Percentiles rank a stretch among this genome's conserved stretches.
These are phyloP conservation scores for Tachypleus tridentatus DNA, from an alignment of 1,140 invertebrate genomes.

Conservation along the genomic window DNA sequence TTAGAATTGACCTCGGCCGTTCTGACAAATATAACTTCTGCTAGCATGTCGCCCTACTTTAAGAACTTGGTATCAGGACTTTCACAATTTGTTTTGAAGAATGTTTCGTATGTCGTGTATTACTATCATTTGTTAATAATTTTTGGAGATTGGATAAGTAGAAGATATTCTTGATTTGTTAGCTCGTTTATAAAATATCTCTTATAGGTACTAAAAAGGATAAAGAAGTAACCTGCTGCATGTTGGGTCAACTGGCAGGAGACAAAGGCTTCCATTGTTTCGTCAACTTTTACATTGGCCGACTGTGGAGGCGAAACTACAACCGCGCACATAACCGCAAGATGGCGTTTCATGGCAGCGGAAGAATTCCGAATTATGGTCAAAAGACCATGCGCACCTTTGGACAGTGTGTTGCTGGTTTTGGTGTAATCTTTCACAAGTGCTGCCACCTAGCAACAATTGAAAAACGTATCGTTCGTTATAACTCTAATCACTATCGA, in stretches of 20 bases:
- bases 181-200: neutral
- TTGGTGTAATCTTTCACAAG: conserved; percentile 24
- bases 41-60: too few species aligned
- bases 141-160: too few species aligned
- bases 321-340: conserved; percentile 29
- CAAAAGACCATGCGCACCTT: conserved; percentile 25
- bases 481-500: too few species aligned
- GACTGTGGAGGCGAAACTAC: conserved; percentile 23
- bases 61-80: too few species aligned
- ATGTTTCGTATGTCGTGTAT: too few species aligned
- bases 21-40: too few species aligned
- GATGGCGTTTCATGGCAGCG: conserved; percentile 20
- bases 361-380: conserved; percentile 20
- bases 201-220: conserved; percentile 6
- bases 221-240: conserved; percentile 26
- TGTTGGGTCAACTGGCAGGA: conserved; percentile 28
- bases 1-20: too few species aligned
- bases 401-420: conserved; percentile 23
- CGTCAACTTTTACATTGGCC: conserved; percentile 25
- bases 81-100: too few species aligned
- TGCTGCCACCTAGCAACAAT: conserved; percentile 27
- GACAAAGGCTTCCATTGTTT: conserved; percentile 31
- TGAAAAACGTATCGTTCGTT: neutral
- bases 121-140: too few species aligned
- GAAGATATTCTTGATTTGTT: neutral